Base-by-base conservation (phyloP, 2,888 invertebrate species). In the Dasysyrphus tricinctus region DNA sequence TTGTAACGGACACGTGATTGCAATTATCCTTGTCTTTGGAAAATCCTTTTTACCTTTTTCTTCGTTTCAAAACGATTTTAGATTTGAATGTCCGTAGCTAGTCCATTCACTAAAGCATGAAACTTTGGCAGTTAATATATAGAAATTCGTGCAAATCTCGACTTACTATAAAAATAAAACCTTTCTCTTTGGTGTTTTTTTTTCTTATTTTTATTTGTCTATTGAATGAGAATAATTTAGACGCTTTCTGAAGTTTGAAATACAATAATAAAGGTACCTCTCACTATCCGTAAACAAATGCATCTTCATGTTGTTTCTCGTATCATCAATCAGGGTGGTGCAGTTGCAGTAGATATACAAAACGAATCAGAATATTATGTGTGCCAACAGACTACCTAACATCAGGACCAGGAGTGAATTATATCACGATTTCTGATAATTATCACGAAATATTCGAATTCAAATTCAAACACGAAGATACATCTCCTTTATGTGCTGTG, bases 341-440 rank as follows among this genome's bases (percentile, higher is more conserved):
- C 34, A 16, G n/a, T 24, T 24, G 24, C 24, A 24, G 24, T 24
- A 2, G 24, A 3, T 24, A 24, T 14, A 49, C 56, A 32, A 67
- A 56, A 72, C 14, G 29, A 70, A 70, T 61, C 67, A 51, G 39
- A 42, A 74, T 44, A 44, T 44, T 79, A 84, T 77, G 67, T 85
- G 80, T 76, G 84, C 61, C 24, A 24, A 2, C 24, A 24, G 24
- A n/a, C n/a, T n/a, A n/a, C n/a, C n/a, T n/a, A n/a, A n/a, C n/a
- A n/a, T n/a, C 80, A 85, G 77, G 29, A 24, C 12, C 14, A 44
- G 51, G 44, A 54, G 67, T 73, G 80, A 80, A 69, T 85, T 80
- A 63, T 69, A 76, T 78, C 85, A 82, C 75, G 81, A 86, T 75
- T 75, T 82, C 65, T 82, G 78, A 81, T 86, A 78, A 82, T 79